Percentiles rank a stretch among this genome's conserved stretches.
phyloP scores from a whole-genome alignment of 2,113 vertebrate species.

The Corythoichthys intestinalis region DNA sequence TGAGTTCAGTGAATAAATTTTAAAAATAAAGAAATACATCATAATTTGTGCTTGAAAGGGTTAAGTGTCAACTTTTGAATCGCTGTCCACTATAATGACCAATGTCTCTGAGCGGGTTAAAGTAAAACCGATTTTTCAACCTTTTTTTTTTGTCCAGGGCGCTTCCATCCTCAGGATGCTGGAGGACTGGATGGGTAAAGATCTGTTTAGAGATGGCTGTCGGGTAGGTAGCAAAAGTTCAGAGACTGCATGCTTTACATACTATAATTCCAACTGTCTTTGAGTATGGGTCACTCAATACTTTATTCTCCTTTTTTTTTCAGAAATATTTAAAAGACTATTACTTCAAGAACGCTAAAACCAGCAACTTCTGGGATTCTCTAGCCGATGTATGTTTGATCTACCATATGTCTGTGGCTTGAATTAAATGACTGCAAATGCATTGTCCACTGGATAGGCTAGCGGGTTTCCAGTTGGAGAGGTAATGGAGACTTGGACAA shows the following conservation, averaged over 20 bases:
- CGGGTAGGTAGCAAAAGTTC: conserved; percentile 60
- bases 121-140: too few relatives aligned
- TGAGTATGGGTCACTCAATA: neutral
- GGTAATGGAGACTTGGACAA: conserved; percentile 96
- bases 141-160: conserved; percentile 63
- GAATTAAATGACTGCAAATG: neutral
- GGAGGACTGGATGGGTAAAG: conserved; percentile 78
- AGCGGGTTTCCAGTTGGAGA: conserved; percentile 76
- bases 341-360: conserved; percentile 84
- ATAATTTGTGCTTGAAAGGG: neutral
- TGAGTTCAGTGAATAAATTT: too few relatives aligned
- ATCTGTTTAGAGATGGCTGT: conserved; percentile 78
- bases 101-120: too few relatives aligned
- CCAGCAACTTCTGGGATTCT: conserved; percentile 84
- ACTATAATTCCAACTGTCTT: neutral
- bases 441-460: conserved; percentile 65
- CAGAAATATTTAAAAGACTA: conserved; percentile 80
- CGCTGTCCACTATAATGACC: too few relatives aligned
- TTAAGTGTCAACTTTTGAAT: too few relatives aligned
- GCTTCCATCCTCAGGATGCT: conserved; percentile 86
- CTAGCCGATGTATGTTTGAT: conserved; percentile 71
- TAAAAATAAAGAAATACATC: neutral
- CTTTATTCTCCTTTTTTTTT: conserved; percentile 16
- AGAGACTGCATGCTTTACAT: neutral
- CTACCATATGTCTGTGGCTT: neutral